Conservation (phyloP, 2,797 vertebrate species). For the Tenualosa ilisha region DNA sequence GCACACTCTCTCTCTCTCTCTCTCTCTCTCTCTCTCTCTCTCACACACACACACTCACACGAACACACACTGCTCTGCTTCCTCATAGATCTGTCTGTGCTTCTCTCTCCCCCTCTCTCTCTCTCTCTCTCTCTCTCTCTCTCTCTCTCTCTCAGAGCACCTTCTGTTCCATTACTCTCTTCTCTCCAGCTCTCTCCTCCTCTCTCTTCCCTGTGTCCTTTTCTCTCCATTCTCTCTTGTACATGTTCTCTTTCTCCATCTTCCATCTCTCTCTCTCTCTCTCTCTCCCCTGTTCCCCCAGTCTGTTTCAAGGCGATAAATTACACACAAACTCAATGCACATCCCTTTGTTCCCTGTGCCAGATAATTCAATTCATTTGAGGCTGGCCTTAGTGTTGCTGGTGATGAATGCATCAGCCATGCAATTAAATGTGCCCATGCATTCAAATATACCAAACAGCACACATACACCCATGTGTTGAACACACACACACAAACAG, state of each 20-base stretch:
- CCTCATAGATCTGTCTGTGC: not conserved
- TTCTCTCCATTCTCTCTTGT: not conserved
- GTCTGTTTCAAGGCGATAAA: slow-evolving; percentile 72
- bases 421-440: slow-evolving; percentile 72
- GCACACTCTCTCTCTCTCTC: slow-evolving; percentile 31
- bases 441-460: not conserved
- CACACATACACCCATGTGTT: not conserved
- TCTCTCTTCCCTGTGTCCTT: not conserved
- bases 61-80: not conserved
- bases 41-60: slow-evolving; percentile 21
- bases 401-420: slow-evolving; percentile 79
- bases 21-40: no score
- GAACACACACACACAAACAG: not conserved
- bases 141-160: slow-evolving; percentile 10
- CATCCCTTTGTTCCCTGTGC: slow-evolving; percentile 78
- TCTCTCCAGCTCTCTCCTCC: not conserved
- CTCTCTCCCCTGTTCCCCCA: no score
- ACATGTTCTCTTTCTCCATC: not conserved
- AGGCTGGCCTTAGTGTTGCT: slow-evolving; percentile 72
- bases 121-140: slow-evolving; percentile 16
- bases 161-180: slow-evolving; percentile 1
- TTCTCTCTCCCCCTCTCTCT: not conserved
- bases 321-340: slow-evolving; percentile 78
- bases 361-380: slow-evolving; percentile 84
- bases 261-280: slow-evolving; percentile 47